These are phyloP conservation scores for Chlorops oryzae DNA, from an alignment of 1,140 invertebrate species.

Conservation along the genomic window DNA sequence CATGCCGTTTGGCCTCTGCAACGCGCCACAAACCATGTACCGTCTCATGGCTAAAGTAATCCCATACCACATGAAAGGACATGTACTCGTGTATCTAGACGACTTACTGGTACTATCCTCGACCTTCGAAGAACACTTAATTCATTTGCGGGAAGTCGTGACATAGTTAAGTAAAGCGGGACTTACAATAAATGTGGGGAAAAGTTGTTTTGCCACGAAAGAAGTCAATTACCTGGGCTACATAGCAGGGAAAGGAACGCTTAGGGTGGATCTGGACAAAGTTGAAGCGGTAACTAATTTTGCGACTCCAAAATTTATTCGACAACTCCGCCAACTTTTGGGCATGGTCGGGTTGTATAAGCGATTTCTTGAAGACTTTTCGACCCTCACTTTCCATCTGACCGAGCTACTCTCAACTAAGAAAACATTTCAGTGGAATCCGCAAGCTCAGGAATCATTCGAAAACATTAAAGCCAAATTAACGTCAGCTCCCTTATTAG, in stretches of 20 bases:
- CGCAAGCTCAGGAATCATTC: neutral
- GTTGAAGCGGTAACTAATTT: neutral
- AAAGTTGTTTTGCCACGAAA: too few species aligned
- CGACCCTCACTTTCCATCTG: constrained; percentile 29
- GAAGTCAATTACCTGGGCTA: neutral
- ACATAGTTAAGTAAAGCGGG: neutral
- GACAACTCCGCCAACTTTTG: constrained; percentile 3
- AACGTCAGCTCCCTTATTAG: constrained; percentile 19
- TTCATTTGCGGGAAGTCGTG: neutral
- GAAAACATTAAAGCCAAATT: constrained; percentile 3
- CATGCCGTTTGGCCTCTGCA: too few species aligned
- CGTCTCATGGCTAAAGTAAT: too few species aligned
- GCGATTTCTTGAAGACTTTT: constrained; percentile 38
- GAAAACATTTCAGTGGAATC: neutral
- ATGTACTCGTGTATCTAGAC: neutral
- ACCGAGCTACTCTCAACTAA: constrained; percentile 30
- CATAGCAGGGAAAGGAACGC: neutral
- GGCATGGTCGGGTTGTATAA: constrained; percentile 32
- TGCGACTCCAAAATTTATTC: neutral
- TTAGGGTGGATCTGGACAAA: constrained; percentile 1
- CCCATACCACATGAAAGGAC: neutral
- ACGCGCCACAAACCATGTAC: too few species aligned
- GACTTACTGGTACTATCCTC: neutral
- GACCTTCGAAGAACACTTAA: neutral
- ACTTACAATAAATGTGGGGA: neutral